phyloP scores from a whole-genome alignment of 2,797 vertebrate genomes.

The Cossypha heuglini region DNA sequence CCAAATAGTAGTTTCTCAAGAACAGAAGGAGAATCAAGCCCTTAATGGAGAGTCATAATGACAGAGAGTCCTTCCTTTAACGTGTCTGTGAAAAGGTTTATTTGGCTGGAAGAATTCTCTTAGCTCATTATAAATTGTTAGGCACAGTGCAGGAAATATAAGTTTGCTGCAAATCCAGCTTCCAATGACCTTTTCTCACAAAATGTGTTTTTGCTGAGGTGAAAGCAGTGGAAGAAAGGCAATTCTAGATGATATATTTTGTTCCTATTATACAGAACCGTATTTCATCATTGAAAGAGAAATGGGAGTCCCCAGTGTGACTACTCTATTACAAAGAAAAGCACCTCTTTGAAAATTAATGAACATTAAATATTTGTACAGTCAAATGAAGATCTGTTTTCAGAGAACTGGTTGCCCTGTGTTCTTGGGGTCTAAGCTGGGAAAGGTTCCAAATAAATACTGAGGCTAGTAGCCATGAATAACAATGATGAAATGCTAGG shows the following conservation, averaged over 20 bases:
- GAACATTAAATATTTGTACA: conserved; percentile 60
- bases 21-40: background rate
- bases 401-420: background rate
- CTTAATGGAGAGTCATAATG: background rate
- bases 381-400: conserved; percentile 26
- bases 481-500: background rate
- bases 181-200: conserved; percentile 26
- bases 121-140: background rate
- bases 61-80: background rate
- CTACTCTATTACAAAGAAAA: conserved; percentile 48
- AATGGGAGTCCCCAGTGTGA: conserved; percentile 1
- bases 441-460: conserved; percentile 43
- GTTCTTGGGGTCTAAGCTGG: background rate
- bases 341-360: conserved; percentile 58
- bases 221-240: background rate
- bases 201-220: conserved; percentile 18
- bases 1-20: background rate
- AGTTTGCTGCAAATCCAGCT: background rate
- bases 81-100: background rate
- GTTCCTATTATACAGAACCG: conserved; percentile 3
- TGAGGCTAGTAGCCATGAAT: background rate
- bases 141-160: background rate
- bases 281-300: conserved; percentile 36
- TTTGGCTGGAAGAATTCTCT: conserved; percentile 6
- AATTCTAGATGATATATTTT: conserved; percentile 1